Percentiles rank a stretch among this genome's conserved stretches.
phyloP scores from a whole-genome alignment of 1,140 invertebrate species.

The Sminthurides bifidus region DNA sequence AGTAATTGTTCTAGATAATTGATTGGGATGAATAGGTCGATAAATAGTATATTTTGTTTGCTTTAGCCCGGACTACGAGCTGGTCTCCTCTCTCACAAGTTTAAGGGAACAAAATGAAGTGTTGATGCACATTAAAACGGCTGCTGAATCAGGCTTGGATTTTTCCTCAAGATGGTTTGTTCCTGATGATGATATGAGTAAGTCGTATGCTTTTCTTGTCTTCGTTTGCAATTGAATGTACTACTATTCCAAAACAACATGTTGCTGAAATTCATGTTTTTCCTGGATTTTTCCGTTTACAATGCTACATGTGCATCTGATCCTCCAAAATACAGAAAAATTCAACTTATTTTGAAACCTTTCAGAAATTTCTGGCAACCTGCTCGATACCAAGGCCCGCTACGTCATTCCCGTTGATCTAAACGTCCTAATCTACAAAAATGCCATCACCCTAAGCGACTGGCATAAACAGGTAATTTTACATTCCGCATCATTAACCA shows the following conservation, averaged over 20 bases:
- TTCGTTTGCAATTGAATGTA: too few relatives aligned
- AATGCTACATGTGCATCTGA: neutral
- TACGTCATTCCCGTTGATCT: constrained; percentile 46
- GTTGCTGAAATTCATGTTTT: too few relatives aligned
- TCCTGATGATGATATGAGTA: constrained; percentile 9
- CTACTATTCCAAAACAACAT: too few relatives aligned
- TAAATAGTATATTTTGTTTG: neutral
- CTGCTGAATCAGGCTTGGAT: constrained; percentile 45
- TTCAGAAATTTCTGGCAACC: constrained; percentile 30
- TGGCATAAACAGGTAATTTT: too few relatives aligned
- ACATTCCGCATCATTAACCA: too few relatives aligned
- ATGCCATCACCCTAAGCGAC: constrained; percentile 5
- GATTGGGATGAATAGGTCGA: neutral
- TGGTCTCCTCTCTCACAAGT: neutral
- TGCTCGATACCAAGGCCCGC: constrained; percentile 35
- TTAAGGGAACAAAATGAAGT: constrained; percentile 35
- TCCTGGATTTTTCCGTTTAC: too few relatives aligned
- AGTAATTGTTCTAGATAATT: too few relatives aligned
- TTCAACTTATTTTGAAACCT: neutral
- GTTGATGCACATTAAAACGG: constrained; percentile 40
- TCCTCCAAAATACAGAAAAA: neutral
- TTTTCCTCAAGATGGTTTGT: constrained; percentile 44
- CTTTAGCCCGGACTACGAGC: neutral
- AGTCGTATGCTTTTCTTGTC: too few relatives aligned
- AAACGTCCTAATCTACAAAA: constrained; percentile 41